These are phyloP conservation scores for Latrodectus geometricus DNA, from an alignment of 1,140 invertebrate species.

Conservation along the genomic window DNA sequence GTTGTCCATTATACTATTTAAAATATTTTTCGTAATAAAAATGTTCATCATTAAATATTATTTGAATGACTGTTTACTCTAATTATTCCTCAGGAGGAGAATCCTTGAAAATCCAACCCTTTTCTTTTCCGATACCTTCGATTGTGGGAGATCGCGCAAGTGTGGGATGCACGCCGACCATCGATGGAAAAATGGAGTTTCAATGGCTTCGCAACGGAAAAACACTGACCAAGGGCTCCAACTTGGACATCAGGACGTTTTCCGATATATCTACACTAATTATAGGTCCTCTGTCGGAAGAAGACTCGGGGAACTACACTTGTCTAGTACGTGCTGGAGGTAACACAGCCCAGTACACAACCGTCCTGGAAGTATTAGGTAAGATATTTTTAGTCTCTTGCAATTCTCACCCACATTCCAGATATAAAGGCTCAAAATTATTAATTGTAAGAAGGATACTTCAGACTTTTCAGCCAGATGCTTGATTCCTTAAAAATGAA, in stretches of 20 bases:
- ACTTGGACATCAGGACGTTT: background rate
- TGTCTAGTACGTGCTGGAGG: slow-evolving; percentile 28
- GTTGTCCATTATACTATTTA: too few relatives aligned
- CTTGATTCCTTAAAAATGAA: too few relatives aligned
- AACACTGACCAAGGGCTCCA: background rate
- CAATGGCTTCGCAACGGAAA: slow-evolving; percentile 41
- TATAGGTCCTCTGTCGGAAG: slow-evolving; percentile 16
- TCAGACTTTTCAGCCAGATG: too few relatives aligned
- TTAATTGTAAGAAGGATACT: too few relatives aligned
- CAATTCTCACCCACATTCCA: too few relatives aligned
- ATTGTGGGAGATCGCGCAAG: slow-evolving; percentile 24
- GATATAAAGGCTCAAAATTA: too few relatives aligned
- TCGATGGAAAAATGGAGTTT: slow-evolving; percentile 34
- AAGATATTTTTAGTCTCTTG: background rate
- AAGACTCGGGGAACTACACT: slow-evolving; percentile 53
- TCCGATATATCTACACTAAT: slow-evolving; percentile 21
- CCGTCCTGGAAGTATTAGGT: slow-evolving; percentile 22
- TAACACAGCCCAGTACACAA: slow-evolving; percentile 25
- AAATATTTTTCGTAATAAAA: too few relatives aligned
- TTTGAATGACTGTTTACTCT: too few relatives aligned
- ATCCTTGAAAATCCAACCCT: slow-evolving; percentile 27
- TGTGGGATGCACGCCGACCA: slow-evolving; percentile 16
- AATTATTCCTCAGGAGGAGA: background rate
- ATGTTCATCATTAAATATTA: too few relatives aligned
- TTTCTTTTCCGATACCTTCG: slow-evolving; percentile 30